These are phyloP conservation scores for Ctenopoma kingsleyae DNA, from an alignment of 2,797 vertebrate species.

Conservation along the genomic window DNA sequence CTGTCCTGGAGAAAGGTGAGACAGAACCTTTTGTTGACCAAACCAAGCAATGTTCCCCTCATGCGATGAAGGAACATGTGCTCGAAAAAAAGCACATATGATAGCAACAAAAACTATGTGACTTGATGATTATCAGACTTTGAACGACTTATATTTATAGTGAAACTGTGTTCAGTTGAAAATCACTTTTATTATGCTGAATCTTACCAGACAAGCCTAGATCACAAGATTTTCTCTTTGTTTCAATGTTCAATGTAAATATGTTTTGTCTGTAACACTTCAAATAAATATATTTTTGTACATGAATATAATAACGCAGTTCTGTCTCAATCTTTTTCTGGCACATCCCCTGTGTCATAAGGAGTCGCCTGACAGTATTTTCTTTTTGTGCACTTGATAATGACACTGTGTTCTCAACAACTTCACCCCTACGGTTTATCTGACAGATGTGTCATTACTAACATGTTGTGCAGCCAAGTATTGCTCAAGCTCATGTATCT, in stretches of 20 bases:
- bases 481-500: constrained; percentile 11
- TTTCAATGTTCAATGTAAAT: constrained; percentile 55
- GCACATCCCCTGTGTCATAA: too few relatives aligned
- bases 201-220: background rate
- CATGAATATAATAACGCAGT: constrained; percentile 3
- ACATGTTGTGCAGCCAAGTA: constrained; percentile 1
- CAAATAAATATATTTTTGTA: constrained; percentile 87
- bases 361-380: background rate
- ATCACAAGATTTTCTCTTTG: constrained; percentile 21
- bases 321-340: constrained; percentile 8
- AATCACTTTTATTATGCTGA: constrained; percentile 34
- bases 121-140: constrained; percentile 20
- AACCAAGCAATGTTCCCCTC: background rate
- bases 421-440: background rate
- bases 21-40: constrained; percentile 13
- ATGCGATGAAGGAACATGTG: constrained; percentile 1
- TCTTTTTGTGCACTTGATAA: background rate
- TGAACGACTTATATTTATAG: constrained; percentile 26
- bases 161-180: constrained; percentile 46
- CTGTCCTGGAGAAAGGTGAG: constrained; percentile 8
- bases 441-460: background rate
- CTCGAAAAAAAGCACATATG: constrained; percentile 5
- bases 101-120: background rate
- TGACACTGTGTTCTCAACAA: background rate
- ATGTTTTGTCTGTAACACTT: constrained; percentile 43